A percentile compares a stretch with the other conserved stretches of the same genome.
Evolutionary conservation across 2,797 vertebrate species (phyloP).

Genomic region (Benthosema pterotum): DNA sequence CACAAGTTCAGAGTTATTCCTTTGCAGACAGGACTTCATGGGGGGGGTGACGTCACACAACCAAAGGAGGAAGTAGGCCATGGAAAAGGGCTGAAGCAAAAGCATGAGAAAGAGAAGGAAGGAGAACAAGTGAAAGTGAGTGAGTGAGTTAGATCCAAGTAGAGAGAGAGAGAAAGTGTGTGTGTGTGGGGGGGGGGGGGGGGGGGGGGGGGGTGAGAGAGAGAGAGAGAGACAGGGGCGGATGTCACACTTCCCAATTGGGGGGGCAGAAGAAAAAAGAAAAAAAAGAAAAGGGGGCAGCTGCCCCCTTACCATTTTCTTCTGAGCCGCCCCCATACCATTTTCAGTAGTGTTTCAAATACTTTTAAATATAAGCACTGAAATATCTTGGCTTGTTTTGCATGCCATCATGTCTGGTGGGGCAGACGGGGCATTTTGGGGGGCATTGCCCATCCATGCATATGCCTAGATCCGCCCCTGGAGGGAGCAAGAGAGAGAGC

Average conservation of each 20-base stretch:
- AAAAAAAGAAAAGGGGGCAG: no score
- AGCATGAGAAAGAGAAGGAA: conserved; percentile 18
- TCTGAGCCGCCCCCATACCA: no score
- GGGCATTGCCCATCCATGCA: no score
- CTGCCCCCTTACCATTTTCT: no score
- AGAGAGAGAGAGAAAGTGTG: neutral
- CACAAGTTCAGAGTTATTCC: conserved; percentile 55
- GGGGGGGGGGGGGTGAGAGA: neutral
- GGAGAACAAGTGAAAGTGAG: neutral
- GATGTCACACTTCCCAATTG: no score
- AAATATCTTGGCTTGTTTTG: no score
- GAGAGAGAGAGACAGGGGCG: conserved; percentile 22
- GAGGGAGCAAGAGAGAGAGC: neutral
- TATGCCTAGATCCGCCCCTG: no score
- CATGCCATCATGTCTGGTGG: no score
- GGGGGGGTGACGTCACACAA: conserved; percentile 25
- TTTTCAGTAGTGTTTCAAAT: no score
- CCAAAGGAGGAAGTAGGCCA: conserved; percentile 45
- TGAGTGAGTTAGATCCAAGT: neutral
- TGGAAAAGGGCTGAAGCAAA: conserved; percentile 44
- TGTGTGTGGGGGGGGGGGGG: neutral
- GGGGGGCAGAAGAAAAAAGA: no score
- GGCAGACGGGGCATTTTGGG: no score
- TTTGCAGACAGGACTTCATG: conserved; percentile 58
- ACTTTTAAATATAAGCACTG: no score